These are phyloP conservation scores for Junonia oenone DNA, from an alignment of 2,888 invertebrate species.

Conservation along the genomic window DNA sequence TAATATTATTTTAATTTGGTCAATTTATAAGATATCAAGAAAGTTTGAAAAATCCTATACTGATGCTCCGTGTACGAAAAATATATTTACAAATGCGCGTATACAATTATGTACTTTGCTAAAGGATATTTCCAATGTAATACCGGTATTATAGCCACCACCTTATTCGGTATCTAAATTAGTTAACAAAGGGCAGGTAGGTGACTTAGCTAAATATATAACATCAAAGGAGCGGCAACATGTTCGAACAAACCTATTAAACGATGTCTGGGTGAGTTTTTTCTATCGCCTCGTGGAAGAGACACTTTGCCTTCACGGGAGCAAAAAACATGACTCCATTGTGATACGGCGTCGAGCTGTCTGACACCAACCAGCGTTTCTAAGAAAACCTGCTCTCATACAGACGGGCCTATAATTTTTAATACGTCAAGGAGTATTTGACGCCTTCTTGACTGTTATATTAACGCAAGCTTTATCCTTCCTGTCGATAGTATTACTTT, in stretches of 20 bases:
- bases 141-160: background rate
- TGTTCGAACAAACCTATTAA: conserved; percentile 52
- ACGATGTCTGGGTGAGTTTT: conserved; percentile 57
- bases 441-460: background rate
- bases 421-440: conserved; percentile 8
- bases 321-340: conserved; percentile 65
- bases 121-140: background rate
- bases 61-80: too few species aligned
- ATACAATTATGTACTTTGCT: background rate
- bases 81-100: background rate
- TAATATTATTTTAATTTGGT: too few species aligned
- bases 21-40: too few species aligned
- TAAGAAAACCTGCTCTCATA: conserved; percentile 46
- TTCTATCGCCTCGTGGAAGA: conserved; percentile 53
- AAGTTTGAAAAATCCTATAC: too few species aligned
- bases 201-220: conserved; percentile 47
- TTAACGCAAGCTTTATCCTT: background rate
- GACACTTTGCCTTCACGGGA: conserved; percentile 51
- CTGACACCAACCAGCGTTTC: conserved; percentile 62
- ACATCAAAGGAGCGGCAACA: conserved; percentile 55
- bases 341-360: conserved; percentile 72
- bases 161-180: background rate
- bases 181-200: conserved; percentile 42
- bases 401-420: conserved; percentile 11
- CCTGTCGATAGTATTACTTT: background rate